Conservation (phyloP, 2,113 vertebrate species). For the Xenopus borealis region DNA sequence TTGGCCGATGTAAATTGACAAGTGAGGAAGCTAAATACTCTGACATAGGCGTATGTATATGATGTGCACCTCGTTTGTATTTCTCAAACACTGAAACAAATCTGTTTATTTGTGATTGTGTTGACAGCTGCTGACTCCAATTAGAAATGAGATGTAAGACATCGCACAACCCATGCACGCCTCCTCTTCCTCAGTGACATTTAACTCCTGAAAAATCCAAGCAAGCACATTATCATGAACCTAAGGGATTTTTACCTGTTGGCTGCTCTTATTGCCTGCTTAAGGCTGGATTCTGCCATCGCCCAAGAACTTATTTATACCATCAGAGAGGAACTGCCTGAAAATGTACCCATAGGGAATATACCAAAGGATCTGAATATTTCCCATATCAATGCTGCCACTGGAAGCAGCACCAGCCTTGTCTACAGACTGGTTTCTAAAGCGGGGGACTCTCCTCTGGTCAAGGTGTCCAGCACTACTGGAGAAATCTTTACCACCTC, state of each 20-base stretch:
- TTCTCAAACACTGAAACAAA: constrained; percentile 57
- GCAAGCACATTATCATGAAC: constrained; percentile 87
- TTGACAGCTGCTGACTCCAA: constrained; percentile 81
- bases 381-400: constrained; percentile 92
- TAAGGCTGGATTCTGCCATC: constrained; percentile 92
- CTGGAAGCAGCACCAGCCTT: constrained; percentile 87
- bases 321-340: constrained; percentile 96
- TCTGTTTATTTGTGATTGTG: constrained; percentile 80
- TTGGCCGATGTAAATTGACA: constrained; percentile 20
- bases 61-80: constrained; percentile 25
- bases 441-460: constrained; percentile 91
- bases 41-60: constrained; percentile 52
- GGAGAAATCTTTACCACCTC: constrained; percentile 97
- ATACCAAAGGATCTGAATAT: constrained; percentile 99
- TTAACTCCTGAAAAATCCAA: constrained; percentile 66
- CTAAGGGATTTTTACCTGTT: constrained; percentile 99
- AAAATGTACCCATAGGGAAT: constrained; percentile 98
- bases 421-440: constrained; percentile 98
- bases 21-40: neutral
- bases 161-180: constrained; percentile 71
- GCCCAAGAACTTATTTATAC: constrained; percentile 98
- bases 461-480: constrained; percentile 92
- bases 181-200: constrained; percentile 68
- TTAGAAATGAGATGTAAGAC: constrained; percentile 77
- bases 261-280: constrained; percentile 88